Evolutionary conservation across 2,113 vertebrate genomes (phyloP), one percentile per base, ranked within the genome.

Genomic region (Australoheros scitulus): DNA sequence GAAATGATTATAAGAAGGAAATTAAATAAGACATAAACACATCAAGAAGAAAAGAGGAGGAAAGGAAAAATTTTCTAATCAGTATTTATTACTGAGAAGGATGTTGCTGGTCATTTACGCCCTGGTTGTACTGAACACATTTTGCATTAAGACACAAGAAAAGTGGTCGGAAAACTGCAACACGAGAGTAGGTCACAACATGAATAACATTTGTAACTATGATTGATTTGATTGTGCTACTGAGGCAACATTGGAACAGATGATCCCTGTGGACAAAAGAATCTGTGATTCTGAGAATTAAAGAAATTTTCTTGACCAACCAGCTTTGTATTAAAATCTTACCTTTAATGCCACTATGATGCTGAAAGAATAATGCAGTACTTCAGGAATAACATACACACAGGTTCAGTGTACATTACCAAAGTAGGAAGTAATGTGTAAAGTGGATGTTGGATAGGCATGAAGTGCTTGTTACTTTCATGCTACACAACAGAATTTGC

Each of bases 231-330:
- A 70, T 70, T 70, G 26, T 0, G 18, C 65, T 0, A 32, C 43
- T 72, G 55, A 11, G 8, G 20, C 55, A 56, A n/a, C 20, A n/a
- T 3, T 56, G 55, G 55, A 52, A 72, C 1, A 72, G 20, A 52
- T 52, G 10, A 32, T 43, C 6, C 0, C 3, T 52, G 5, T 32
- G 24, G 24, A 52, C 43, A 20, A 52, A 70, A 52, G 1, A 43
- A 68, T 47, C 41, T 11, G 64, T 29, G 41, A 70, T 70, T 70
- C 64, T 70, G 9, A 70, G 3, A 72, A 50, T 72, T 52, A 72
- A 32, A 72, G 17, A 17, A 32, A 72, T 55, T 52, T 55, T 72
- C 0, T 70, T 70, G 43, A 52, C 29, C 18, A 24, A 29, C 18
- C 65, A 32, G 17, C 52, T 70, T 70, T 70, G 43, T 70, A 70